Percentiles rank a stretch among this genome's conserved stretches.
Evolutionary conservation across 2,797 vertebrate species (phyloP).

Genomic region (Sternarchorhynchus goeldii): DNA sequence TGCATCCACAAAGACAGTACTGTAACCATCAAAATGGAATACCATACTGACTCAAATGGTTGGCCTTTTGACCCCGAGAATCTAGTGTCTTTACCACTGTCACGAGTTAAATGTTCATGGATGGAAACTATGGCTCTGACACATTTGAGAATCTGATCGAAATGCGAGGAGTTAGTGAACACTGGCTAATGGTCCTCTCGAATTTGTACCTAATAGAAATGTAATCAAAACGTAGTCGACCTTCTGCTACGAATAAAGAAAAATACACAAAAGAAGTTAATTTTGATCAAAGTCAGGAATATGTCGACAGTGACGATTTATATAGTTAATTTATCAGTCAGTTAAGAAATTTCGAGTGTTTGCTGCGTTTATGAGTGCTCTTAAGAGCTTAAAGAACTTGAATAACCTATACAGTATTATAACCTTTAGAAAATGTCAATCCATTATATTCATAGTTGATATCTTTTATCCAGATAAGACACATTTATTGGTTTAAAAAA

Average conservation of each 20-base stretch:
- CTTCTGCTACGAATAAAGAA: slow-evolving; percentile 64
- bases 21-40: slow-evolving; percentile 73
- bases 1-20: slow-evolving; percentile 81
- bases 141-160: slow-evolving; percentile 58
- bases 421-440: slow-evolving; percentile 74
- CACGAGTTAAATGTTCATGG: slow-evolving; percentile 70
- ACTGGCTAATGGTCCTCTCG: slow-evolving; percentile 67
- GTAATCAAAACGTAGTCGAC: slow-evolving; percentile 71
- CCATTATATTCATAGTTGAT: slow-evolving; percentile 79
- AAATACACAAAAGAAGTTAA: slow-evolving; percentile 67
- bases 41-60: slow-evolving; percentile 68
- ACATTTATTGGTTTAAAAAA: slow-evolving; percentile 82
- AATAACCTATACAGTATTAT: slow-evolving; percentile 62
- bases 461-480: slow-evolving; percentile 81
- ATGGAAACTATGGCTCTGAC: slow-evolving; percentile 64
- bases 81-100: slow-evolving; percentile 70
- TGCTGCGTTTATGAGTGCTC: slow-evolving; percentile 76
- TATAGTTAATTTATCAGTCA: slow-evolving; percentile 68
- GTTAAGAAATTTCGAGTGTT: slow-evolving; percentile 66
- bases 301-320: slow-evolving; percentile 69
- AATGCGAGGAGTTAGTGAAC: slow-evolving; percentile 64
- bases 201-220: slow-evolving; percentile 68
- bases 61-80: slow-evolving; percentile 65
- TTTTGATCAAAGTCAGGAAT: slow-evolving; percentile 69
- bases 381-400: slow-evolving; percentile 72